phyloP scores from a whole-genome alignment of 2,113 vertebrate species.

The Apus apus region DNA sequence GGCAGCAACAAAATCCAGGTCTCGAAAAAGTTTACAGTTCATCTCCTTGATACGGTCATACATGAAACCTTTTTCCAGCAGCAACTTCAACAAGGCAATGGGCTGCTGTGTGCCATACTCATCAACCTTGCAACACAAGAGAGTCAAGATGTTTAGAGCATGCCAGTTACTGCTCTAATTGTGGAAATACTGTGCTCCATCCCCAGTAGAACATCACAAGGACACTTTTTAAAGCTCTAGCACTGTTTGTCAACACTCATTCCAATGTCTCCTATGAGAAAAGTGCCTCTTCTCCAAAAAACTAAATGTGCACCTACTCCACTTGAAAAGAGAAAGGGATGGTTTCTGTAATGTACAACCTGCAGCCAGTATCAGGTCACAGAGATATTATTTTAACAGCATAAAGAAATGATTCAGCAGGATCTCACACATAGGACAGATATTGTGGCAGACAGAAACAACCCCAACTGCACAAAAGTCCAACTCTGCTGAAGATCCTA shows the following conservation, averaged over 20 bases:
- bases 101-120: constrained; percentile 96
- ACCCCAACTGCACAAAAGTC: background rate
- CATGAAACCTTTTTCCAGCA: constrained; percentile 88
- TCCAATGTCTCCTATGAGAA: background rate
- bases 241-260: background rate
- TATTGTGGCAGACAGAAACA: background rate
- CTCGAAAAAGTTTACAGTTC: constrained; percentile 89
- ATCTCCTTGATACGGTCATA: constrained; percentile 93
- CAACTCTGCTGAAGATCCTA: background rate
- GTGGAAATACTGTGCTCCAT: background rate
- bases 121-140: constrained; percentile 82
- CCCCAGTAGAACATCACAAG: background rate
- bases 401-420: background rate
- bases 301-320: background rate
- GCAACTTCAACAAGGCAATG: constrained; percentile 91
- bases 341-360: background rate
- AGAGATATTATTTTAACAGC: background rate
- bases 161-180: background rate
- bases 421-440: background rate
- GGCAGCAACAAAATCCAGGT: constrained; percentile 91
- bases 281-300: background rate
- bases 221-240: background rate
- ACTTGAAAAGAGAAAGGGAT: background rate
- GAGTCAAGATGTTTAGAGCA: background rate
- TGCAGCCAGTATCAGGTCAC: background rate